Evolutionary conservation across 2,888 invertebrate genomes (phyloP).

Genomic region (Bembecia ichneumoniformis): DNA sequence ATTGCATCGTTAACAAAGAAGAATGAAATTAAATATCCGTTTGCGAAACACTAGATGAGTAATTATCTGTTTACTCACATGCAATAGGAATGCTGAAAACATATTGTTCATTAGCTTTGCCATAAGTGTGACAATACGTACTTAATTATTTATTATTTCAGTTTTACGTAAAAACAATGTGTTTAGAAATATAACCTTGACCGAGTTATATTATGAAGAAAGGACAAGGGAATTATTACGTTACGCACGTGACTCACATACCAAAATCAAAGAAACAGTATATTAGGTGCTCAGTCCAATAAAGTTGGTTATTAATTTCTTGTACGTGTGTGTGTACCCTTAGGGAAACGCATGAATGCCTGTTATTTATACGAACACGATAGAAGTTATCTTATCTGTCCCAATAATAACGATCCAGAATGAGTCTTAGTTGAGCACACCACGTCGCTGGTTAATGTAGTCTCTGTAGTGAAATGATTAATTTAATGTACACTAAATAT

Average conservation of each 20-base stretch:
- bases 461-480: constrained; percentile 8
- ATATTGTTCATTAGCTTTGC: too few relatives aligned
- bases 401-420: constrained; percentile 40
- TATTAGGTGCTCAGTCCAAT: constrained; percentile 30
- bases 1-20: constrained; percentile 4
- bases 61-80: constrained; percentile 5
- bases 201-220: constrained; percentile 30
- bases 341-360: constrained; percentile 22
- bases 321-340: constrained; percentile 12
- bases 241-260: constrained; percentile 24
- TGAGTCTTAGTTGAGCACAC: constrained; percentile 28
- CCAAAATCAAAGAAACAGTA: constrained; percentile 14
- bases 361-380: constrained; percentile 23
- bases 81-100: too few relatives aligned
- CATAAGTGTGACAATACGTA: too few relatives aligned
- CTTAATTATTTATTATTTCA: too few relatives aligned
- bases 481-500: neutral
- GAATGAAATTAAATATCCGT: constrained; percentile 7
- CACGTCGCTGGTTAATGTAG: constrained; percentile 17
- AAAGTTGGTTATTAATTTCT: constrained; percentile 1
- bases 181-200: constrained; percentile 25
- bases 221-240: constrained; percentile 5
- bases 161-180: too few relatives aligned
- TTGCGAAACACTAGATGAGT: neutral
- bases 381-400: constrained; percentile 58